Conservation (phyloP, 2,888 invertebrate species). For the Steinernema scapterisci region DNA sequence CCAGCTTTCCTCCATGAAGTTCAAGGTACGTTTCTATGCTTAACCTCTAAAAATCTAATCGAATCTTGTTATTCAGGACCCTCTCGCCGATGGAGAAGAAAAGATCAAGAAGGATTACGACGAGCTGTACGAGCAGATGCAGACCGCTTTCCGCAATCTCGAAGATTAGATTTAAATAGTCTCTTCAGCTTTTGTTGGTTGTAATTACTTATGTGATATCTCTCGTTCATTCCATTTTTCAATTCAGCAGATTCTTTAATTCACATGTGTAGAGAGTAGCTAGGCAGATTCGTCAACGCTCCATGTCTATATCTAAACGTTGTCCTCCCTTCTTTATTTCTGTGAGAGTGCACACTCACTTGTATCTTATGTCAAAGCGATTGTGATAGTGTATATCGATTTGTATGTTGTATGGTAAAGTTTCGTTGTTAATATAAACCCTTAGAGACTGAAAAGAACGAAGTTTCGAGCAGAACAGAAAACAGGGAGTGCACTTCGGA, state of each 20-base stretch:
- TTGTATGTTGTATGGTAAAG: constrained; percentile 4
- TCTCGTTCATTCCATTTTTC: constrained; percentile 1
- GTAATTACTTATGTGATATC: constrained; percentile 21
- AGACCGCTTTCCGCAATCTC: constrained; percentile 94
- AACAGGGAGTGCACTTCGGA: not conserved
- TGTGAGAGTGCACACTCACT: not conserved
- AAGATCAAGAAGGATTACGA: constrained; percentile 97
- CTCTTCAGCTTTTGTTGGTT: constrained; percentile 14
- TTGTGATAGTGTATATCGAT: constrained; percentile 22
- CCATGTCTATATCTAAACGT: constrained; percentile 15
- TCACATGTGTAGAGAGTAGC: constrained; percentile 12
- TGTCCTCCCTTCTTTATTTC: not conserved
- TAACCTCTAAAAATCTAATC: constrained; percentile 35
- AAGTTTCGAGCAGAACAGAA: not conserved
- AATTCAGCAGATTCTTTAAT: not conserved
- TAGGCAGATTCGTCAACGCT: constrained; percentile 20
- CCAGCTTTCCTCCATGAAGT: constrained; percentile 98
- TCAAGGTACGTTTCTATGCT: no score
- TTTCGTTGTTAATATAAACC: not conserved
- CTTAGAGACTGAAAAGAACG: not conserved
- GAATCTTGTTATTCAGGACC: constrained; percentile 77
- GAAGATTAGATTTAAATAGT: constrained; percentile 79
- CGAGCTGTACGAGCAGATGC: constrained; percentile 93
- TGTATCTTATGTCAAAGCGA: constrained; percentile 12
- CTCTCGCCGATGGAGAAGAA: constrained; percentile 94